phyloP scores from a whole-genome alignment of 2,113 vertebrate species.

The Plecotus auritus region DNA sequence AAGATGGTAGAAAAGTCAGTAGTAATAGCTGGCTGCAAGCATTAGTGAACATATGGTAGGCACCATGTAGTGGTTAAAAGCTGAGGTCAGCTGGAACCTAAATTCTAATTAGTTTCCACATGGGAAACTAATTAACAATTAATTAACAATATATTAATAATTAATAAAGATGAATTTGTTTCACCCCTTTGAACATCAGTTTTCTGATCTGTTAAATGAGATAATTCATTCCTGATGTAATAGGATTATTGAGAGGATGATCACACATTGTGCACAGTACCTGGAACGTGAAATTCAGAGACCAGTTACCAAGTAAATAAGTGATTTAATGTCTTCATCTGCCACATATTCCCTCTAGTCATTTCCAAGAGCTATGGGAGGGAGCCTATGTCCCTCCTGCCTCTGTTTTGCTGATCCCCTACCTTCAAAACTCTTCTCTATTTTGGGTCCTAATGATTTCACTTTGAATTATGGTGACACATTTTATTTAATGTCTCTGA shows the following conservation, averaged over 20 bases:
- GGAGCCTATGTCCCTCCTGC: not conserved
- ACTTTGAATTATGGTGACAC: not conserved
- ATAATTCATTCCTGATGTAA: not conserved
- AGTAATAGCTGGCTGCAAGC: not conserved
- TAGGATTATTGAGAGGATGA: no score
- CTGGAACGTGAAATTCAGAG: rapidly evolving
- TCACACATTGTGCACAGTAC: not conserved
- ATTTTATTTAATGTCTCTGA: not conserved
- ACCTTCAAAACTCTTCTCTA: not conserved
- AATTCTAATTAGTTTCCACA: not conserved
- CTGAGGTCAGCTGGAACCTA: not conserved
- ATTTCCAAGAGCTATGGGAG: not conserved
- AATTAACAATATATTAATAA: not conserved
- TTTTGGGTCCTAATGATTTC: not conserved
- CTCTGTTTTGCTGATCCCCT: not conserved
- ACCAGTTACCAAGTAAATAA: no score
- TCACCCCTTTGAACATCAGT: not conserved
- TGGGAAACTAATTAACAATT: not conserved
- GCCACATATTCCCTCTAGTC: not conserved
- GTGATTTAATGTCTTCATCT: not conserved
- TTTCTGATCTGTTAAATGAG: not conserved
- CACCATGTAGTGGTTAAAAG: rapidly evolving
- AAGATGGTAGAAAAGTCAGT: not conserved
- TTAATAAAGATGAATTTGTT: not conserved
- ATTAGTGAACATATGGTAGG: rapidly evolving